Percentiles rank a stretch among this genome's conserved stretches.
These are phyloP conservation scores for Glandiceps talaboti DNA, from an alignment of 53 echinoderm and acorn worm genomes.

Conservation along the genomic window DNA sequence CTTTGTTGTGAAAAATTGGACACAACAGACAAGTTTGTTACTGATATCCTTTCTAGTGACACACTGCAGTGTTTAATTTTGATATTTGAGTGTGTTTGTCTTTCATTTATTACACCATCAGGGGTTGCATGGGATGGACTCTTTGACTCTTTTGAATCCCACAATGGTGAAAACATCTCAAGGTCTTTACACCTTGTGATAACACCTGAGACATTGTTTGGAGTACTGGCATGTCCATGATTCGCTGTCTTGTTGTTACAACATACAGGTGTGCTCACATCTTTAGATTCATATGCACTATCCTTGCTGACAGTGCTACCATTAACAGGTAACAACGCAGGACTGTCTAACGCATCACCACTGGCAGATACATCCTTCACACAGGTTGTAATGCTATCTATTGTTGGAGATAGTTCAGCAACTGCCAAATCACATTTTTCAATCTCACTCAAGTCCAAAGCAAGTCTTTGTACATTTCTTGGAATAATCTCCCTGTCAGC, in stretches of 20 bases:
- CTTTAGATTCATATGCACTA: background rate
- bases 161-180: too few relatives aligned
- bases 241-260: background rate
- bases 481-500: background rate
- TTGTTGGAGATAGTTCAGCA: background rate
- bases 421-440: background rate
- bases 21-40: background rate
- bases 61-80: background rate
- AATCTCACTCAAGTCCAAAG: background rate
- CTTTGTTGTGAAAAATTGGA: background rate
- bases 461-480: background rate
- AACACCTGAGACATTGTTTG: background rate
- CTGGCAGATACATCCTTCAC: background rate
- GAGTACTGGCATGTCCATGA: background rate
- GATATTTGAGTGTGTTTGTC: background rate
- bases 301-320: background rate
- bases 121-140: background rate
- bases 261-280: background rate
- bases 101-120: background rate
- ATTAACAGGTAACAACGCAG: background rate
- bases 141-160: background rate
- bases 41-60: background rate
- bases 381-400: background rate
- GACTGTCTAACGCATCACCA: background rate
- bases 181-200: background rate